Evolutionary conservation across 2,888 invertebrate species (phyloP).

Genomic region (Idaea biselata): DNA sequence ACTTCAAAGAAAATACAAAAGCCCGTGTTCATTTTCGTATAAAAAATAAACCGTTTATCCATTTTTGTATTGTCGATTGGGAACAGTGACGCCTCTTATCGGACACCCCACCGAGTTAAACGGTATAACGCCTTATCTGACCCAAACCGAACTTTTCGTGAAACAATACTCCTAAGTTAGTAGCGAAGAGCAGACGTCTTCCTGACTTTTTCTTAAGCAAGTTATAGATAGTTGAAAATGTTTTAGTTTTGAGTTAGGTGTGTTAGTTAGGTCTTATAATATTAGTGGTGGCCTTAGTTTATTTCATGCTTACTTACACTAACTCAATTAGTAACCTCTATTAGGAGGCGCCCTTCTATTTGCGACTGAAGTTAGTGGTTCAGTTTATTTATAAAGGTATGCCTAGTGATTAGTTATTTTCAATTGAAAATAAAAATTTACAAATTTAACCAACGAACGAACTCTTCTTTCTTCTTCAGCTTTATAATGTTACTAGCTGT

Average conservation of each 20-base stretch:
- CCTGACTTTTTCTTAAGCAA: not conserved
- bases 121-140: not conserved
- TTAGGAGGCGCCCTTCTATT: too few species aligned
- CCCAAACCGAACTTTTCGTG: constrained; percentile 2
- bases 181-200: constrained; percentile 25
- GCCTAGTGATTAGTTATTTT: too few species aligned
- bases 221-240: not conserved
- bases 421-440: too few species aligned
- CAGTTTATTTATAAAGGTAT: too few species aligned
- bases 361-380: too few species aligned
- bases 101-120: not conserved
- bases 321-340: too few species aligned
- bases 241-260: not conserved
- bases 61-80: not conserved
- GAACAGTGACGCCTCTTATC: not conserved
- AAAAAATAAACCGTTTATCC: not conserved
- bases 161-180: constrained; percentile 13
- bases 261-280: too few species aligned
- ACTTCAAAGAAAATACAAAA: not conserved
- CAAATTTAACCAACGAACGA: too few species aligned
- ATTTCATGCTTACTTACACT: too few species aligned
- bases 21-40: not conserved
- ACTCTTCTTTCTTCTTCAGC: too few species aligned
- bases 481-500: too few species aligned
- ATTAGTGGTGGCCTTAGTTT: too few species aligned